Base-by-base conservation (phyloP, 1,140 invertebrate genomes). In the Cotesia typhae region DNA sequence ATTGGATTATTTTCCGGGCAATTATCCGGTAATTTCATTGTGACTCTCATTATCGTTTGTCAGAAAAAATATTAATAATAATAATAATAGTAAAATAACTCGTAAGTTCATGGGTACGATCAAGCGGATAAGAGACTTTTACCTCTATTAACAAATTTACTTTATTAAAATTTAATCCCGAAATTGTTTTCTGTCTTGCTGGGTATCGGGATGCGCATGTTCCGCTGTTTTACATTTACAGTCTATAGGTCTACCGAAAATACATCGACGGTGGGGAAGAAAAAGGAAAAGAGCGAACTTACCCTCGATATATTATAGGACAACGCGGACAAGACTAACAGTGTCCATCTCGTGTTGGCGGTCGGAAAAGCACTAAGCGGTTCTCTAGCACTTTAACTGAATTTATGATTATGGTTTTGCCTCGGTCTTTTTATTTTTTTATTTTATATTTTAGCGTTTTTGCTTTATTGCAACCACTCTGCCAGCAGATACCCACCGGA, bases 401-500 rank as follows among this genome's bases (percentile, higher is more conserved):
- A 82, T 82, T 82, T 83, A 83, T 79, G 80, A 83, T 82, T 82
- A 82, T 82, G 80, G 78, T 80, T 81, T 80, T 77, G 81, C 70
- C 70, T 63, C 55, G 72, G 64, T 75, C 74, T 72, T 72, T 73
- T 68, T 61, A 52, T 69, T 67, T 61, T 67, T 73, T 71, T 78
- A 74, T 74, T 71, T 74, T 74, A 36, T 73, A 64, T 72, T 57
- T 64, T 78, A 75, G 72, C 69, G 71, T 73, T 38, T 72, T 67
- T 73, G 41, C 41, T 61, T 67, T 65, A 53, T 77, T 79, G 37
- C 74, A 75, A 74, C 73, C 75, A 76, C 76, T 79, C 79, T 77
- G 70, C 77, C 73, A 67, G 67, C 71, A 60, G 72, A 74, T 61
- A 73, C 73, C 77, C 66, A 28, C 28, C 3, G 28, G 28, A 28